Evolutionary conservation across 1,140 invertebrate species (phyloP).

Genomic region (Drosophila albomicans): DNA sequence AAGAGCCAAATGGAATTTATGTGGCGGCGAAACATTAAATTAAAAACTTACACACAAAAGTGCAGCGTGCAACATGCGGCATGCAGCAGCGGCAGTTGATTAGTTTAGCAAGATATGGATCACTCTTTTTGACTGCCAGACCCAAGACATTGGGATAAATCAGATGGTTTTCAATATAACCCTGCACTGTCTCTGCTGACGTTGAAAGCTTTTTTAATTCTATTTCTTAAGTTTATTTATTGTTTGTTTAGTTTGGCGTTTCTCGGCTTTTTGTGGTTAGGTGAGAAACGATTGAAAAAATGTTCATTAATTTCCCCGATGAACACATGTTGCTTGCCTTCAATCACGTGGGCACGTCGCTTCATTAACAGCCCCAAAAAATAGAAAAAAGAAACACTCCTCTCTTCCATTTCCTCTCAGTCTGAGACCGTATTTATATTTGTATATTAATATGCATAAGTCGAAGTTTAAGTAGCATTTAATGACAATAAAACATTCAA

Average conservation of each 20-base stretch:
- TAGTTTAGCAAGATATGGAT: slow-evolving; percentile 29
- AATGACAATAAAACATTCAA: slow-evolving; percentile 68
- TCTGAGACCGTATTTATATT: slow-evolving; percentile 12
- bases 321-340: slow-evolving; percentile 31
- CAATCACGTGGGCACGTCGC: slow-evolving; percentile 42
- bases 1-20: slow-evolving; percentile 65
- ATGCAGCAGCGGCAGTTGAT: slow-evolving; percentile 20
- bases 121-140: slow-evolving; percentile 2
- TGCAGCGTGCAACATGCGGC: slow-evolving; percentile 55
- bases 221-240: slow-evolving; percentile 61
- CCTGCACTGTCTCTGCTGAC: neutral
- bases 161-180: slow-evolving; percentile 36
- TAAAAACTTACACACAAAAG: slow-evolving; percentile 46
- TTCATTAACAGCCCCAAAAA: slow-evolving; percentile 50
- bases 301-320: slow-evolving; percentile 44
- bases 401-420: neutral
- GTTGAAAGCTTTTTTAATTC: slow-evolving; percentile 66
- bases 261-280: slow-evolving; percentile 26
- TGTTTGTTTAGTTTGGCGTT: slow-evolving; percentile 61
- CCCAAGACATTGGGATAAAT: slow-evolving; percentile 58
- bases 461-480: slow-evolving; percentile 68
- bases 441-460: slow-evolving; percentile 68
- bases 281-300: slow-evolving; percentile 54
- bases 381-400: slow-evolving; percentile 36
- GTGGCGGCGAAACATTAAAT: slow-evolving; percentile 62